A percentile compares a stretch with the other conserved stretches of the same genome.
phyloP scores from a whole-genome alignment of 1,140 invertebrate species.

The Nixonia krombeini region DNA sequence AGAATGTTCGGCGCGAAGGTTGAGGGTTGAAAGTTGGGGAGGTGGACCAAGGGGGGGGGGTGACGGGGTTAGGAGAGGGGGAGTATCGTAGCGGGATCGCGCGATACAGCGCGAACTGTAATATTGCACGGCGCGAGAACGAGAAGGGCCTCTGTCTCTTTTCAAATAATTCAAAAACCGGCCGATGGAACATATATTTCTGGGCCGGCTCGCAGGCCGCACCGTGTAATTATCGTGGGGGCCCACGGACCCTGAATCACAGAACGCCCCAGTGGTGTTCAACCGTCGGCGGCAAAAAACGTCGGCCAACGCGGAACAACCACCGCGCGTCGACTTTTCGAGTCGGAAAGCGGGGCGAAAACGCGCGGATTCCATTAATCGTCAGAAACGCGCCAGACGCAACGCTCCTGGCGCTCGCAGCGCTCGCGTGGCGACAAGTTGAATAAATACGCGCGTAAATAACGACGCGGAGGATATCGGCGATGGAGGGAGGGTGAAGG shows the following conservation, averaged over 20 bases:
- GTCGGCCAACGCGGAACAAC: no score
- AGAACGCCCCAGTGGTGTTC: conserved; percentile 67
- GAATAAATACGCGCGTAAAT: neutral
- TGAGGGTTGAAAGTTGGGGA: conserved; percentile 25
- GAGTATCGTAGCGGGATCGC: conserved; percentile 58
- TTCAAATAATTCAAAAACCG: conserved; percentile 73
- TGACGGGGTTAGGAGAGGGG: conserved; percentile 26
- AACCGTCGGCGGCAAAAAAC: no score
- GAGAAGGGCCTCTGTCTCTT: conserved; percentile 67
- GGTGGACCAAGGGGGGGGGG: conserved; percentile 20
- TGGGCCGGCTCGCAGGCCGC: conserved; percentile 63
- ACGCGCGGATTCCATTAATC: no score
- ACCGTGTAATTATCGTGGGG: conserved; percentile 72
- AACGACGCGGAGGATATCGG: no score
- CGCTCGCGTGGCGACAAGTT: conserved; percentile 12
- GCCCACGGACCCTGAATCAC: conserved; percentile 63
- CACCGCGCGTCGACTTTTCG: no score
- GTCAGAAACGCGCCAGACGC: no score
- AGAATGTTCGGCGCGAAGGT: conserved; percentile 24
- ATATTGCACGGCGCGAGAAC: conserved; percentile 59
- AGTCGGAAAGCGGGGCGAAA: no score
- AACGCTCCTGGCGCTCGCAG: neutral
- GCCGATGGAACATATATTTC: conserved; percentile 73
- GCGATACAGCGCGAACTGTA: conserved; percentile 65
- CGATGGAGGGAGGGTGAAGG: neutral